These are phyloP conservation scores for Schizaphis graminum DNA, from an alignment of 2,888 invertebrate species.

Conservation along the genomic window DNA sequence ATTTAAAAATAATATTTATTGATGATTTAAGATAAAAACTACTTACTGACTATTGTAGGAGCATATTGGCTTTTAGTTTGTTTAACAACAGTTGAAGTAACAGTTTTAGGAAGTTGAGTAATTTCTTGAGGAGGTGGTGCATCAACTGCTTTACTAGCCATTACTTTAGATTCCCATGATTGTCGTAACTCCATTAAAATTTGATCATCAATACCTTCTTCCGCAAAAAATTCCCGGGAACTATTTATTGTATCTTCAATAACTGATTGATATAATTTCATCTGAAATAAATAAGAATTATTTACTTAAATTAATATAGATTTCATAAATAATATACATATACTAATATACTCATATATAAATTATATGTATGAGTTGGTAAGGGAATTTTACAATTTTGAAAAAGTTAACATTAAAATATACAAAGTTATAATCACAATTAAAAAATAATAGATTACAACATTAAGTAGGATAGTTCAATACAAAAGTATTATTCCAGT, in stretches of 20 bases:
- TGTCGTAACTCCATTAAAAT: constrained; percentile 95
- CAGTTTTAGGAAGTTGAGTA: constrained; percentile 65
- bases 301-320: constrained; percentile 69
- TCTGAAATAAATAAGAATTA: constrained; percentile 66
- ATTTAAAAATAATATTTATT: background rate
- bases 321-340: background rate
- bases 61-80: constrained; percentile 55
- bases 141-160: constrained; percentile 91
- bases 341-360: too few species aligned
- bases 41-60: constrained; percentile 64
- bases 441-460: background rate
- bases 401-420: background rate
- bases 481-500: background rate
- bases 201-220: constrained; percentile 98
- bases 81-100: constrained; percentile 58
- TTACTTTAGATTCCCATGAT: constrained; percentile 92
- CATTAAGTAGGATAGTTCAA: background rate
- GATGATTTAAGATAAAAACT: background rate
- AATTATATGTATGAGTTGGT: background rate
- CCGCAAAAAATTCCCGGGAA: constrained; percentile 93
- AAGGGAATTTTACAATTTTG: background rate
- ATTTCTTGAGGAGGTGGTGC: constrained; percentile 67
- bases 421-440: background rate
- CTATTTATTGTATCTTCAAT: constrained; percentile 96
- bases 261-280: constrained; percentile 92